Base-by-base conservation (phyloP, 2,888 invertebrate genomes). In the Phlogophora meticulosa region DNA sequence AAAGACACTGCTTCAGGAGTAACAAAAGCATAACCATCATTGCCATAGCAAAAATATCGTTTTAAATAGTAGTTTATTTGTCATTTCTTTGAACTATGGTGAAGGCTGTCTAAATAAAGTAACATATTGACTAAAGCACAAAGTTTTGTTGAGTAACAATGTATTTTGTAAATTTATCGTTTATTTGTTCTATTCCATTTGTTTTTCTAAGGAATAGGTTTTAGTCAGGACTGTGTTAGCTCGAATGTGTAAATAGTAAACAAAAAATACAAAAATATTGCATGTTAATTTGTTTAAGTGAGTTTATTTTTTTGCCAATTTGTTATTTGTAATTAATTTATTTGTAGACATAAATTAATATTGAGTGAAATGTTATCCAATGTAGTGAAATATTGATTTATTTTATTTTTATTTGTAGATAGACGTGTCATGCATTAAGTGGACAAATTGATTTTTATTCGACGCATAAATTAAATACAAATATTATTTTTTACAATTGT, bases 111-210 rank as follows among this genome's bases (percentile, higher is more conserved):
- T 60, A 45, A 32, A 51, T 42, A 43, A 57, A 67, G 45, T 58
- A 76, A 78, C 59, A 68, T 74, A 57, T 70, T 60, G 66, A 83
- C 83, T 84, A 86, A 86, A 86, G 89, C 89, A 86, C 89, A 89
- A 89, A 84, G 64, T 82, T 65, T 53, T 45, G 43, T 52, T 36
- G n/a, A 24, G 34, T 53, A 48, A 43, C 24, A 48, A 45, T 49
- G 10, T 73, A 70, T 62, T 57, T 68, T 42, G 22, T 45, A 36
- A 28, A 40, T 10, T 28, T 24, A 7, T 24, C 5, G 17, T 42
- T 58, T 48, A 24, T 45, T 55, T 43, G n/a, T 42, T 69, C 43
- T 62, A 46, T 55, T 49, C 42, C 34, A 49, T 24, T 24, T 36
- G 57, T 40, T 40, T 61, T 53, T 45, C 22, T 52, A 45, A 59